Evolutionary conservation across 2,888 invertebrate species (phyloP).

Genomic region (Tetranychus piercei): DNA sequence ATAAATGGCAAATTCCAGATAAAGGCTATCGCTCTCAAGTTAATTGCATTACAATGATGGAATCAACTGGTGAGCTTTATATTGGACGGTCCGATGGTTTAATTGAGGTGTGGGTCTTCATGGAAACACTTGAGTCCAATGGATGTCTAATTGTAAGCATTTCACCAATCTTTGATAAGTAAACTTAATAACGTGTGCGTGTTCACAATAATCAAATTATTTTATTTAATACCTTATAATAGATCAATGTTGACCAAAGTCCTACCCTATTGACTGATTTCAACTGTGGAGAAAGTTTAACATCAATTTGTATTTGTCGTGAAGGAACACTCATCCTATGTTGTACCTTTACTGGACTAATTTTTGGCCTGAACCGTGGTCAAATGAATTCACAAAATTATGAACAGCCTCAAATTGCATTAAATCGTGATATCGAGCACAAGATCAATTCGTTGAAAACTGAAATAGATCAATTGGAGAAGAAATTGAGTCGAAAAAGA

Average conservation of each 20-base stretch:
- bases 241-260: conserved; percentile 14
- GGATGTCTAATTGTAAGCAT: conserved; percentile 62
- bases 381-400: neutral
- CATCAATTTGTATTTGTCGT: conserved; percentile 36
- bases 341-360: conserved; percentile 41
- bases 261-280: conserved; percentile 31
- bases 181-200: neutral
- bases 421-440: conserved; percentile 33
- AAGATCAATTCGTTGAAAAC: conserved; percentile 34
- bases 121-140: conserved; percentile 30
- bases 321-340: conserved; percentile 19
- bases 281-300: conserved; percentile 71
- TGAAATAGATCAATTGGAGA: conserved; percentile 60
- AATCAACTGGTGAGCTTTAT: conserved; percentile 51
- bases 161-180: conserved; percentile 39
- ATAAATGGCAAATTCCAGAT: conserved; percentile 32
- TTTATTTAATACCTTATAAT: neutral
- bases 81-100: conserved; percentile 75
- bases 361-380: conserved; percentile 55
- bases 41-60: conserved; percentile 45
- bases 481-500: conserved; percentile 51
- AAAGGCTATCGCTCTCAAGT: conserved; percentile 34
- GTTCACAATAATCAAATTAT: neutral
- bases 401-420: neutral
- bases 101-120: conserved; percentile 51